Evolutionary conservation across 2,888 invertebrate genomes (phyloP).

Genomic region (Chymomyza amoena): DNA sequence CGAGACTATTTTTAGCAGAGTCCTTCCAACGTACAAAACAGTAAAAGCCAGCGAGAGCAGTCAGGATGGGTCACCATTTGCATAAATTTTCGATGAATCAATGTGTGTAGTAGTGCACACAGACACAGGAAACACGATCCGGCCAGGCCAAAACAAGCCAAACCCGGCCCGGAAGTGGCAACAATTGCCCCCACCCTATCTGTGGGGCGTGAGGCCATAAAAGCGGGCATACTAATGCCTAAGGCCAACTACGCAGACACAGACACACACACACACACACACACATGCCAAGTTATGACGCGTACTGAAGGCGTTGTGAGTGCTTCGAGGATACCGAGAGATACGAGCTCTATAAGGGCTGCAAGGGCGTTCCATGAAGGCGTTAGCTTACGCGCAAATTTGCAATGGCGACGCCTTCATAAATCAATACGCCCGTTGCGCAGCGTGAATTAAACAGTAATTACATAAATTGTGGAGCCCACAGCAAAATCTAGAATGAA

Average conservation of each 20-base stretch:
- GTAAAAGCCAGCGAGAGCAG: background rate
- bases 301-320: background rate
- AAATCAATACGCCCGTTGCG: constrained; percentile 51
- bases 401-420: constrained; percentile 33
- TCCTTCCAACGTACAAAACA: background rate
- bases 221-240: constrained; percentile 30
- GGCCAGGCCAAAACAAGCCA: background rate
- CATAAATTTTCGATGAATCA: constrained; percentile 63
- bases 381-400: background rate
- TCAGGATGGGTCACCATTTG: constrained; percentile 56
- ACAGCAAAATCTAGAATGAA: constrained; percentile 9
- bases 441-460: constrained; percentile 27
- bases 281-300: constrained; percentile 31
- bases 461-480: constrained; percentile 21
- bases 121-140: background rate
- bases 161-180: background rate
- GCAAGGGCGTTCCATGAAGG: background rate
- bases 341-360: background rate
- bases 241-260: constrained; percentile 29
- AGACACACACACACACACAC: too few relatives aligned
- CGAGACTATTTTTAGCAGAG: background rate
- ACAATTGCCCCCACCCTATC: constrained; percentile 2
- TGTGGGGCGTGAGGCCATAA: constrained; percentile 21
- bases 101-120: constrained; percentile 32
- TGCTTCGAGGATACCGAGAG: background rate